These are phyloP conservation scores for Argyrosomus japonicus DNA, from an alignment of 2,113 vertebrate species.

Conservation along the genomic window DNA sequence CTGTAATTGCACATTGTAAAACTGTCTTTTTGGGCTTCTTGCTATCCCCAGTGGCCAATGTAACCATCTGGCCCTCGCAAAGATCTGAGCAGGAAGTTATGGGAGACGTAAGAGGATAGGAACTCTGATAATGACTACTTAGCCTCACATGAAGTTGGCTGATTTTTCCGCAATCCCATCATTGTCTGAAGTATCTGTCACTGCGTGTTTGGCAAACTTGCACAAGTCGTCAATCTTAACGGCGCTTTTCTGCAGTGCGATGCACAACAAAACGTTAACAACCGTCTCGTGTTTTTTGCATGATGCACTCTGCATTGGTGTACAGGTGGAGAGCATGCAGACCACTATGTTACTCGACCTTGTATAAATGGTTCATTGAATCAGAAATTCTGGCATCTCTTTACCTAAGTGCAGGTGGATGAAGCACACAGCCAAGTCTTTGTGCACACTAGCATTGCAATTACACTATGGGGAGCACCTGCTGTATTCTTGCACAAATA, in stretches of 20 bases:
- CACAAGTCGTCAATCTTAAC: slow-evolving; percentile 29
- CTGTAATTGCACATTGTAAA: slow-evolving; percentile 82
- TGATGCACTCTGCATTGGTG: slow-evolving; percentile 1
- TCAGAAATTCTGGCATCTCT: slow-evolving; percentile 71
- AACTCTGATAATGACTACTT: slow-evolving; percentile 77
- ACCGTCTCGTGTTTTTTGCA: not conserved
- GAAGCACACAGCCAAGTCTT: slow-evolving; percentile 70
- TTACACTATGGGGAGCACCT: slow-evolving; percentile 65
- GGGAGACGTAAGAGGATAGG: slow-evolving; percentile 75
- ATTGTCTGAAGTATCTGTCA: slow-evolving; percentile 57
- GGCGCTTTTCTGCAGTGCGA: slow-evolving; percentile 3
- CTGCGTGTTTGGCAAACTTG: slow-evolving; percentile 13
- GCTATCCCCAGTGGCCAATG: slow-evolving; percentile 78
- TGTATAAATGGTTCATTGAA: slow-evolving; percentile 71
- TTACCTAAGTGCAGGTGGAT: slow-evolving; percentile 72
- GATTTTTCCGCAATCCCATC: slow-evolving; percentile 60
- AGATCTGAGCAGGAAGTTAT: slow-evolving; percentile 81
- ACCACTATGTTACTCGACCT: slow-evolving; percentile 53
- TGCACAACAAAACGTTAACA: slow-evolving; percentile 15
- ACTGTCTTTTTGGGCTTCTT: slow-evolving; percentile 76
- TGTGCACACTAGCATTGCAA: slow-evolving; percentile 62
- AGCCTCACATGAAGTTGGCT: slow-evolving; percentile 67
- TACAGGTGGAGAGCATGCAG: slow-evolving; percentile 46
- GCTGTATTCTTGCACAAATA: slow-evolving; percentile 59
- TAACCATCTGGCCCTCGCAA: slow-evolving; percentile 82